Conservation (phyloP, 2,888 invertebrate species). For the Meliscaeva auricollis region DNA sequence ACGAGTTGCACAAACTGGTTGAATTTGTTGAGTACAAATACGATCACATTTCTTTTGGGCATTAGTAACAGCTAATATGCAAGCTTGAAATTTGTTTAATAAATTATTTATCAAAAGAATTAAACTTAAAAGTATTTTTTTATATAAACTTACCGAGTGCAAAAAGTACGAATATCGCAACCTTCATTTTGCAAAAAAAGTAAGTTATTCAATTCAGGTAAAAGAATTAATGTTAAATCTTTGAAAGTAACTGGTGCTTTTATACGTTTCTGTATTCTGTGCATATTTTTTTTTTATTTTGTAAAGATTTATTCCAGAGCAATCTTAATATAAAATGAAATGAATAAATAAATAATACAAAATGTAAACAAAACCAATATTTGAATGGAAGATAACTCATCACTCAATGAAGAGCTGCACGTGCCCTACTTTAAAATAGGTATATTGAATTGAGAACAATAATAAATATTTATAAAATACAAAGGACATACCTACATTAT, state of each 20-base stretch:
- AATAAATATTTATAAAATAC: too few species aligned
- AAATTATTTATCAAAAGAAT: neutral
- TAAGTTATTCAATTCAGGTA: neutral
- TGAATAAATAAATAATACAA: too few species aligned
- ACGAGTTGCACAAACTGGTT: neutral
- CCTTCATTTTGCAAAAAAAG: neutral
- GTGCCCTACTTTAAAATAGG: too few species aligned
- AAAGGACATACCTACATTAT: too few species aligned
- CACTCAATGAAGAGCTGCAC: too few species aligned
- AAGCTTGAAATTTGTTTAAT: neutral
- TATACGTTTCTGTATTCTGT: too few species aligned
- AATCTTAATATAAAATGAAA: too few species aligned
- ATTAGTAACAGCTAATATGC: neutral
- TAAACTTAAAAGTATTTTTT: neutral
- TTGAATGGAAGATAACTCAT: too few species aligned
- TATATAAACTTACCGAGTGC: neutral
- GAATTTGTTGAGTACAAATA: neutral
- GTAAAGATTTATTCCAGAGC: too few species aligned
- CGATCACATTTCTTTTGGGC: slow-evolving; percentile 3
- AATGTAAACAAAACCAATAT: too few species aligned
- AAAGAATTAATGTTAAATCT: neutral
- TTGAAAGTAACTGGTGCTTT: neutral
- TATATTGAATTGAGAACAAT: too few species aligned
- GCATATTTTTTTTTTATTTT: too few species aligned
- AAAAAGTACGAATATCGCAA: neutral